These are phyloP conservation scores for Emydoidea blandingii DNA, from an alignment of 2,797 vertebrate species.

Conservation along the genomic window DNA sequence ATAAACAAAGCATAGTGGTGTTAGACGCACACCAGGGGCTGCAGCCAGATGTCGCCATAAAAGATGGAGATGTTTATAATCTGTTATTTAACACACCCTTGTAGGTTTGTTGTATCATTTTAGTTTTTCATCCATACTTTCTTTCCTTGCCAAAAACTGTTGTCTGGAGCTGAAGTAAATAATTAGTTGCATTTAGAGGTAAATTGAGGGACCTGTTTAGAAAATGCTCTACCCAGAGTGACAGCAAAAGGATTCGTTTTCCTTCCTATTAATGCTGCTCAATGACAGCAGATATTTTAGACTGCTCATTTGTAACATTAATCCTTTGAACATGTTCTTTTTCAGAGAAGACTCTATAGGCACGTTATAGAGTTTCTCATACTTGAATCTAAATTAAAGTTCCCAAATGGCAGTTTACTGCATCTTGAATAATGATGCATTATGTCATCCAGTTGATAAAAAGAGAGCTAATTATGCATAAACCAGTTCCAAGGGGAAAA, in stretches of 20 bases:
- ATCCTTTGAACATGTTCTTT: neutral
- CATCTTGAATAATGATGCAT: constrained; percentile 50
- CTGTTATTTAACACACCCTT: neutral
- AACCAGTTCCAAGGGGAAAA: constrained; percentile 34
- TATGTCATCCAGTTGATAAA: constrained; percentile 69
- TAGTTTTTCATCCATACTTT: constrained; percentile 10
- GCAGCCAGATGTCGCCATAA: neutral
- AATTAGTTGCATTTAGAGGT: constrained; percentile 12
- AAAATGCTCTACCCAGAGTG: neutral
- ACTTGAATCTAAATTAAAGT: constrained; percentile 38
- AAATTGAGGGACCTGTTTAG: constrained; percentile 11
- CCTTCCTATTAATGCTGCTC: neutral
- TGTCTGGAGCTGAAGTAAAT: constrained; percentile 35
- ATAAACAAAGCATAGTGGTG: neutral
- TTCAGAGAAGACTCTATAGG: neutral
- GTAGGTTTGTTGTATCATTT: neutral
- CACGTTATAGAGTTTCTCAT: neutral
- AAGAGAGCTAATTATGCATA: constrained; percentile 75
- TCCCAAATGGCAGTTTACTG: constrained; percentile 43
- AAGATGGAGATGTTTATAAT: neutral
- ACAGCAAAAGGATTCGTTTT: constrained; percentile 15
- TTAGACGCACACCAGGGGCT: neutral
- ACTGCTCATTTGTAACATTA: constrained; percentile 3
- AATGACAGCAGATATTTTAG: neutral
- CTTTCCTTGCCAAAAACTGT: constrained; percentile 22